Conservation (phyloP, 2,113 vertebrate genomes). For the Pluvianellus socialis region DNA sequence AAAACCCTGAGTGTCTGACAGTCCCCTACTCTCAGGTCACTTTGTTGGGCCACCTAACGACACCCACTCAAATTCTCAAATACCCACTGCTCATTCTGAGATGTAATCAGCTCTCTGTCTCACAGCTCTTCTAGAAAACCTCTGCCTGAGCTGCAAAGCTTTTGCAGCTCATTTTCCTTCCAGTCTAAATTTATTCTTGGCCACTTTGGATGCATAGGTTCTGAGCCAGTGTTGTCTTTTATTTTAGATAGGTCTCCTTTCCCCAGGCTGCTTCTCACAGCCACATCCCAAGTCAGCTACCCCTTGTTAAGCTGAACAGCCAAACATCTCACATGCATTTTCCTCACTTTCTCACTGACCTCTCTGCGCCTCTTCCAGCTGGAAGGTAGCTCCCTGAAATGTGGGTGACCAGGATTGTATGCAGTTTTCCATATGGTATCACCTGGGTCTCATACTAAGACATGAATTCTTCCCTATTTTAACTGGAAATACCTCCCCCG, state of each 20-base stretch:
- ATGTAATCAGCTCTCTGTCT: neutral
- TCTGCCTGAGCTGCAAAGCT: neutral
- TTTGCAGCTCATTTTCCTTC: neutral
- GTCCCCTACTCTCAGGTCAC: neutral
- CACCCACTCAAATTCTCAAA: neutral
- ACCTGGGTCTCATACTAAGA: conserved; percentile 19
- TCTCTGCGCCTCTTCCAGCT: conserved; percentile 25
- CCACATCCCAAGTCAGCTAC: neutral
- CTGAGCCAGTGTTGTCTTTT: neutral
- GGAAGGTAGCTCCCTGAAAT: neutral
- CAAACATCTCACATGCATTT: neutral
- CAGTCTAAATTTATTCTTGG: neutral
- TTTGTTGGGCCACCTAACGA: neutral
- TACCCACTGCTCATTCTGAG: neutral
- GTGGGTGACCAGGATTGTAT: neutral
- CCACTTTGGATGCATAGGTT: neutral
- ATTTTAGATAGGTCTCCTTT: neutral
- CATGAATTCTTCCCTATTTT: conserved; percentile 24
- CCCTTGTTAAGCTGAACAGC: neutral
- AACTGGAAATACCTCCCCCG: conserved; percentile 42
- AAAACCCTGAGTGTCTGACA: neutral
- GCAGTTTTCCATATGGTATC: conserved; percentile 58
- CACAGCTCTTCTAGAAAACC: neutral
- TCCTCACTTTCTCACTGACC: conserved; percentile 46
- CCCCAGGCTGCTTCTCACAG: neutral